These are phyloP conservation scores for Melanocharis versteri DNA, from an alignment of 2,113 vertebrate species.

Conservation along the genomic window DNA sequence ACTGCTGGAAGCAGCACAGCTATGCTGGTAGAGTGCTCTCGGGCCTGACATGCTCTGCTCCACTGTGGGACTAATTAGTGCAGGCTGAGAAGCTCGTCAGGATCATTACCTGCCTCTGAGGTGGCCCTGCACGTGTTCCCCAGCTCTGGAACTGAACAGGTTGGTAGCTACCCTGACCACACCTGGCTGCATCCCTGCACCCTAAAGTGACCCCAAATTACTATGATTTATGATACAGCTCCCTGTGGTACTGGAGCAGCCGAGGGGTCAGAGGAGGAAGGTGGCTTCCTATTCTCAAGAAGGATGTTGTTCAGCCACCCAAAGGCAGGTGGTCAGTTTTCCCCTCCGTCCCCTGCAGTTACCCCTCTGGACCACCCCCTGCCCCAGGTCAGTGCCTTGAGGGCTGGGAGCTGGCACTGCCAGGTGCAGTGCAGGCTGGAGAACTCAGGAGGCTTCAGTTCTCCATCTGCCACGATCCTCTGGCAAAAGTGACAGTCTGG, in stretches of 20 bases:
- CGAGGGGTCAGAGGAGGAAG: not conserved
- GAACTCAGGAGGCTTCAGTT: fast-evolving
- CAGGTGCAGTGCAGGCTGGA: fast-evolving
- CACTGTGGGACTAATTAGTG: not conserved
- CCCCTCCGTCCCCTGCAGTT: not conserved
- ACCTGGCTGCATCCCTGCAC: not conserved
- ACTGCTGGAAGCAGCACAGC: not conserved
- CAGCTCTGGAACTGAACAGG: not conserved
- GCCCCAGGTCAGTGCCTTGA: fast-evolving
- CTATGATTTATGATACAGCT: not conserved
- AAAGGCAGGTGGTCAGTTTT: not conserved
- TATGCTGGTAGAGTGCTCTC: not conserved
- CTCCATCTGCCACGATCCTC: not conserved
- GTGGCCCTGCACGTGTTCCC: not conserved
- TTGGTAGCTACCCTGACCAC: not conserved
- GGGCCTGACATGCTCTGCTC: not conserved
- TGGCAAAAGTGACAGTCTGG: not conserved
- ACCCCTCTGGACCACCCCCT: not conserved
- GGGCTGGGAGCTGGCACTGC: not conserved
- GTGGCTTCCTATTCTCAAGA: not conserved
- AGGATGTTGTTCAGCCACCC: not conserved
- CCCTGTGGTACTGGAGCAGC: not conserved
- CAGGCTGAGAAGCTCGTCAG: not conserved
- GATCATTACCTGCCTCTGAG: not conserved
- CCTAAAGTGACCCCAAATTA: not conserved